Conservation (phyloP, 2,113 vertebrate genomes). For the Symphodus melops region DNA sequence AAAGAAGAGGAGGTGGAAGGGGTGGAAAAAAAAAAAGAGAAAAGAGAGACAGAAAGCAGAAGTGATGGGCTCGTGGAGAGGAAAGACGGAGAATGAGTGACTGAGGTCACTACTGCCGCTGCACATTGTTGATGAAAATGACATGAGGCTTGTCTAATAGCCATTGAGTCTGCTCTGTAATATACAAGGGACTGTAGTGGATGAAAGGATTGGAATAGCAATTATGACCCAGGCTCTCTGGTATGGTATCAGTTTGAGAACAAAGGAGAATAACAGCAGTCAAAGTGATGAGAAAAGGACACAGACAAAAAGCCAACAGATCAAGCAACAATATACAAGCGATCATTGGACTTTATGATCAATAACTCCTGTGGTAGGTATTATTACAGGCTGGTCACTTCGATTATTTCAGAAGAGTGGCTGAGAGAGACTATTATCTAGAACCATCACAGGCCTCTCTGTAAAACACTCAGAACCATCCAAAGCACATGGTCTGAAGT, state of each 20-base stretch:
- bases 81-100: conserved; percentile 29
- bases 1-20: conserved; percentile 15
- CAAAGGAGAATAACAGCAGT: conserved; percentile 38
- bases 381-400: conserved; percentile 42
- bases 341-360: conserved; percentile 63
- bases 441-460: conserved; percentile 14
- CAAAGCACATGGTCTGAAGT: neutral
- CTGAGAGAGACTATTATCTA: conserved; percentile 33
- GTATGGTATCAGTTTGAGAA: conserved; percentile 27
- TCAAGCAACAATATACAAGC: conserved; percentile 49
- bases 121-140: conserved; percentile 52
- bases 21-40: neutral
- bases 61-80: conserved; percentile 17
- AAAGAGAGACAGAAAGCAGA: conserved; percentile 20
- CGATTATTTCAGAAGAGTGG: conserved; percentile 36
- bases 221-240: conserved; percentile 29
- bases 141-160: conserved; percentile 40
- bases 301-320: conserved; percentile 37
- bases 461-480: conserved; percentile 3
- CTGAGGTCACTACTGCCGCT: conserved; percentile 32
- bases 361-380: conserved; percentile 41
- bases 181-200: conserved; percentile 35
- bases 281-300: conserved; percentile 44
- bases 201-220: conserved; percentile 55
- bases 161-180: conserved; percentile 16